phyloP scores from a whole-genome alignment of 2,888 invertebrate species.

The Hemistola chrysoprasaria region DNA sequence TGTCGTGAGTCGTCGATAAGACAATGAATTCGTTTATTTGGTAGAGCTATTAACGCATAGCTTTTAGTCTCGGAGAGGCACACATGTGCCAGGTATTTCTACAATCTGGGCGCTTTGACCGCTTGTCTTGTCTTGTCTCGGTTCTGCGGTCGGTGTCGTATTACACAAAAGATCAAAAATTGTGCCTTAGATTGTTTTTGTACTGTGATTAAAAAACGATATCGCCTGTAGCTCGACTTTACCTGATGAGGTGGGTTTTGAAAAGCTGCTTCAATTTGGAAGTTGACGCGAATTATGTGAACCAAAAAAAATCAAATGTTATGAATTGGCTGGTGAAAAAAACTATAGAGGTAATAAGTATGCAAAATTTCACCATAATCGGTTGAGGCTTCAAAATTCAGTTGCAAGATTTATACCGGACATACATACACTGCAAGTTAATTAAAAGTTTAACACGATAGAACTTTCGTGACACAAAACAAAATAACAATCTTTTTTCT shows the following conservation, averaged over 20 bases:
- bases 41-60: slow-evolving; percentile 28
- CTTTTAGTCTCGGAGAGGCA: slow-evolving; percentile 24
- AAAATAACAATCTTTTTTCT: too few species aligned
- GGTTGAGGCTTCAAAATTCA: too few species aligned
- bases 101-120: slow-evolving; percentile 51
- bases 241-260: slow-evolving; percentile 53
- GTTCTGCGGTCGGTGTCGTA: slow-evolving; percentile 61
- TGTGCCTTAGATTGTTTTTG: slow-evolving; percentile 67
- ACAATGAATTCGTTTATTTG: slow-evolving; percentile 33
- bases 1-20: slow-evolving; percentile 58
- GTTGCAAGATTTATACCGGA: too few species aligned
- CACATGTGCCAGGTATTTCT: slow-evolving; percentile 44
- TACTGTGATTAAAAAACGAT: slow-evolving; percentile 69
- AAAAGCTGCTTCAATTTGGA: slow-evolving; percentile 26
- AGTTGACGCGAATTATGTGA: too few species aligned
- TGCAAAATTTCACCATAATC: too few species aligned
- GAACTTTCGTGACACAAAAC: too few species aligned
- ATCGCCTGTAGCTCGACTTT: slow-evolving; percentile 69
- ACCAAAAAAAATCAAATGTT: too few species aligned
- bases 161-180: slow-evolving; percentile 72
- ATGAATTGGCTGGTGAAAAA: too few species aligned
- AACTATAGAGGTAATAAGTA: too few species aligned
- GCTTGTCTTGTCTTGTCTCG: slow-evolving; percentile 48
- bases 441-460: too few species aligned
- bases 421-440: too few species aligned